A percentile compares a stretch with the other conserved stretches of the same genome.
phyloP scores from a whole-genome alignment of 2,797 vertebrate species.

The Alauda arvensis region DNA sequence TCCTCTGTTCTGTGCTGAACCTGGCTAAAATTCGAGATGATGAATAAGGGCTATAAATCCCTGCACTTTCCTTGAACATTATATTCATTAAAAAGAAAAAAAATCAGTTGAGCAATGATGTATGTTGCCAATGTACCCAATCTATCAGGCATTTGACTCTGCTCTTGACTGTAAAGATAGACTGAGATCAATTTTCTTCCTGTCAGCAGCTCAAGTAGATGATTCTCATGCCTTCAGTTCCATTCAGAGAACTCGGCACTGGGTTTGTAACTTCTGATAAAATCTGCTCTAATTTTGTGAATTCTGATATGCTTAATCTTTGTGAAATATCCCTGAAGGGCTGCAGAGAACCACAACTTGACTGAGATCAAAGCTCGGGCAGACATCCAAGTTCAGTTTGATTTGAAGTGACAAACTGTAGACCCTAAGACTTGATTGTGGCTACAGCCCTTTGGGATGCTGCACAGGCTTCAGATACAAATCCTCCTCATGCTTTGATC shows the following conservation, averaged over 20 bases:
- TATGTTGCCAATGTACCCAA: background rate
- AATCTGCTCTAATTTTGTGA: constrained; percentile 22
- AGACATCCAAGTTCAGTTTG: background rate
- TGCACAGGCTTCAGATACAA: background rate
- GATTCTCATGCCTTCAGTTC: background rate
- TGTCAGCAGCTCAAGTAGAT: background rate
- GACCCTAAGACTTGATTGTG: background rate
- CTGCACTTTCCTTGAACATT: constrained; percentile 25
- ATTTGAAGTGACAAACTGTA: constrained; percentile 30
- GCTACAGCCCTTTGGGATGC: background rate
- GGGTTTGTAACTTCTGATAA: constrained; percentile 34
- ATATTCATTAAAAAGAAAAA: background rate
- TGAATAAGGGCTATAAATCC: constrained; percentile 36
- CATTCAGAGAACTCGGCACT: background rate
- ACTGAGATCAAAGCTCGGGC: constrained; percentile 16
- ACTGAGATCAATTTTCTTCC: background rate
- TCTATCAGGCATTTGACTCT: constrained; percentile 25
- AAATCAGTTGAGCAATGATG: background rate
- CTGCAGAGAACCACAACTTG: background rate
- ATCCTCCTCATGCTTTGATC: constrained; percentile 8
- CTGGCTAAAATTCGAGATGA: constrained; percentile 13
- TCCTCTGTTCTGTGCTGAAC: constrained; percentile 20
- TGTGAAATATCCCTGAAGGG: background rate
- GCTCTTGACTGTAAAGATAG: constrained; percentile 6
- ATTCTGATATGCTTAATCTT: constrained; percentile 9